These are phyloP conservation scores for Halichoeres trimaculatus DNA, from an alignment of 2,113 vertebrate species.

Conservation along the genomic window DNA sequence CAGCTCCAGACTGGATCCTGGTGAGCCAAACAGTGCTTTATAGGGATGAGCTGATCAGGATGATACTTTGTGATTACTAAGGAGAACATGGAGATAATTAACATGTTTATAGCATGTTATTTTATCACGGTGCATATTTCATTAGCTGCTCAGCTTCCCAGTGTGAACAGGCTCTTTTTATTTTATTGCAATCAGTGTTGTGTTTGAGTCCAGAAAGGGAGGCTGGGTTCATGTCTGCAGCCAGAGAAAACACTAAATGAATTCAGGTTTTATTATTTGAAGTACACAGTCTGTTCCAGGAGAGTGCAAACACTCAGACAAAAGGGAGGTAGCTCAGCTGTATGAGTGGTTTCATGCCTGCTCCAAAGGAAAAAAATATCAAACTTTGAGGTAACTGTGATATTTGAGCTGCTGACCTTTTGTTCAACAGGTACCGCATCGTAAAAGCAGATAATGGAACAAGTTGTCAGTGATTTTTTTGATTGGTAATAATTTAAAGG, in stretches of 20 bases:
- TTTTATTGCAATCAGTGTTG: neutral
- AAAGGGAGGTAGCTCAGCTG: neutral
- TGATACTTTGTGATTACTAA: constrained; percentile 1
- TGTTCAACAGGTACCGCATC: too few relatives aligned
- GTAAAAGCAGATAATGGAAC: too few relatives aligned
- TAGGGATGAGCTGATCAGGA: neutral
- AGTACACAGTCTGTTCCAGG: neutral
- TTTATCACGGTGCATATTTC: neutral
- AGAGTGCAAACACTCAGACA: neutral
- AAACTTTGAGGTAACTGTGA: too few relatives aligned
- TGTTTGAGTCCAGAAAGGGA: neutral
- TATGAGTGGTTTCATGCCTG: neutral
- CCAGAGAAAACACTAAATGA: neutral
- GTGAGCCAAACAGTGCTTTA: neutral
- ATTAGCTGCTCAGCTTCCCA: neutral
- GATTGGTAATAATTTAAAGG: too few relatives aligned
- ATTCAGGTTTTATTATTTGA: neutral
- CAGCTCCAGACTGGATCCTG: neutral
- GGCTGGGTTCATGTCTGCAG: neutral
- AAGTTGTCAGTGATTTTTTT: too few relatives aligned
- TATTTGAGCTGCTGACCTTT: too few relatives aligned
- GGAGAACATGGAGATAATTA: neutral
- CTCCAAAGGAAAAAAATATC: too few relatives aligned
- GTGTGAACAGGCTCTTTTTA: neutral
- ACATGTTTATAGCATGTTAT: constrained; percentile 21